A percentile compares a stretch with the other conserved stretches of the same genome.
phyloP scores from a whole-genome alignment of 2,888 invertebrate species.

The Emmelina monodactyla region DNA sequence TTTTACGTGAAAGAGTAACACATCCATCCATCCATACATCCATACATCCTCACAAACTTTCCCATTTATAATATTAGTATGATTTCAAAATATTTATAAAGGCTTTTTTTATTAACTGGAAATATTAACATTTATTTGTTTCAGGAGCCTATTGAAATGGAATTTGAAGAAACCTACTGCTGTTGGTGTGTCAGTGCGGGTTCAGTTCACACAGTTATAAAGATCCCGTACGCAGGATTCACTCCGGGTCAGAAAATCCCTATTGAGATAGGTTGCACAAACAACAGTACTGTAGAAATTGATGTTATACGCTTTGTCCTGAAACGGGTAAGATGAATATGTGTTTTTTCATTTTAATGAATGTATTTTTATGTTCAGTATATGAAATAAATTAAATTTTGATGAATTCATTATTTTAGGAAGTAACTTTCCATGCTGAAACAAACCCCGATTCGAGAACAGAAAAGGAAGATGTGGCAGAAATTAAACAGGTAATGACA shows the following conservation, averaged over 20 bases:
- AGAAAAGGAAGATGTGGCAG: not conserved
- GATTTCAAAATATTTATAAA: not conserved
- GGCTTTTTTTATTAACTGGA: not conserved
- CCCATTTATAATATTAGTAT: too few relatives aligned
- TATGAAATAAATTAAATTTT: too few relatives aligned
- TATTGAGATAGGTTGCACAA: constrained; percentile 72
- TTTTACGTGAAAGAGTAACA: too few relatives aligned
- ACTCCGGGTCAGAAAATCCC: constrained; percentile 76
- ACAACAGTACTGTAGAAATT: constrained; percentile 72
- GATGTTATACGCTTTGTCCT: constrained; percentile 64
- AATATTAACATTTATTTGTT: not conserved
- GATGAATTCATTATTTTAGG: too few relatives aligned
- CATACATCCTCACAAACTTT: too few relatives aligned
- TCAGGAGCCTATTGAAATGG: constrained; percentile 70
- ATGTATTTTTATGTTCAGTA: not conserved
- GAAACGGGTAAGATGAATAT: constrained; percentile 48
- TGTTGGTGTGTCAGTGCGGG: constrained; percentile 46
- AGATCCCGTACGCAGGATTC: constrained; percentile 73
- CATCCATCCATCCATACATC: too few relatives aligned
- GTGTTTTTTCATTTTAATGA: not conserved
- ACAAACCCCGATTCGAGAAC: not conserved
- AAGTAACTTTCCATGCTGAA: not conserved
- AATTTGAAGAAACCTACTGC: constrained; percentile 73
- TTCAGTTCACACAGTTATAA: constrained; percentile 26
- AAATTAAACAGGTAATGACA: not conserved